phyloP scores from a whole-genome alignment of 2,113 vertebrate genomes.

The Raja brachyura region DNA sequence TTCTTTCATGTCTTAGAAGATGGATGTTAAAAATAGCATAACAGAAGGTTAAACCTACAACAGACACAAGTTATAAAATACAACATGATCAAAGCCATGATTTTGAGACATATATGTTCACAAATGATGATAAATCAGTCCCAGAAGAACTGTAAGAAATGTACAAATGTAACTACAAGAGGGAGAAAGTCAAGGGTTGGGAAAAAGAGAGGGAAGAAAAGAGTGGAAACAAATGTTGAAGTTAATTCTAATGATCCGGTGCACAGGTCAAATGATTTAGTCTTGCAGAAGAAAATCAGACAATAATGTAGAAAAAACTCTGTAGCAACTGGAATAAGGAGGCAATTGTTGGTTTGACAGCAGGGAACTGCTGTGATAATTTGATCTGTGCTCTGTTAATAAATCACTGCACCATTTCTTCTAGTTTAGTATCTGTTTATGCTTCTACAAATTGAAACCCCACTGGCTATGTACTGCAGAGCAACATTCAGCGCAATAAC shows the following conservation, averaged over 20 bases:
- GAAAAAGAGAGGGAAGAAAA: slow-evolving; percentile 46
- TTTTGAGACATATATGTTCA: slow-evolving; percentile 86
- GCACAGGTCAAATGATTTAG: slow-evolving; percentile 57
- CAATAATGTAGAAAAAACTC: slow-evolving; percentile 60
- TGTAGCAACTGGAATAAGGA: slow-evolving; percentile 57
- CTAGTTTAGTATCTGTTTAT: slow-evolving; percentile 99
- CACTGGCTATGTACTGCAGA: slow-evolving; percentile 74
- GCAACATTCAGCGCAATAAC: slow-evolving; percentile 65
- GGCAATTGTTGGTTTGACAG: slow-evolving; percentile 82
- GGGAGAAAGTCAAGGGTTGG: slow-evolving; percentile 62
- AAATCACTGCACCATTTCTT: slow-evolving; percentile 88
- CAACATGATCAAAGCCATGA: slow-evolving; percentile 93
- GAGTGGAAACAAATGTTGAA: slow-evolving; percentile 74
- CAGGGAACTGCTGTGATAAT: slow-evolving; percentile 90
- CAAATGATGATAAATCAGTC: slow-evolving; percentile 99
- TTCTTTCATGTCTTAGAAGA: slow-evolving; percentile 75
- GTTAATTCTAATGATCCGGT: slow-evolving; percentile 66
- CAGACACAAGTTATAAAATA: slow-evolving; percentile 99
- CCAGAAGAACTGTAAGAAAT: slow-evolving; percentile 83
- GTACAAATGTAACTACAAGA: slow-evolving; percentile 81
- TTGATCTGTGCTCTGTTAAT: slow-evolving; percentile 95
- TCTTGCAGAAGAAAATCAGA: slow-evolving; percentile 51
- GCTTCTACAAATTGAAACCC: slow-evolving; percentile 99
- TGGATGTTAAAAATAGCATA: slow-evolving; percentile 86
- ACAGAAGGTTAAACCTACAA: slow-evolving; percentile 94